phyloP scores from a whole-genome alignment of 2,113 vertebrate species.

The Strix uralensis region DNA sequence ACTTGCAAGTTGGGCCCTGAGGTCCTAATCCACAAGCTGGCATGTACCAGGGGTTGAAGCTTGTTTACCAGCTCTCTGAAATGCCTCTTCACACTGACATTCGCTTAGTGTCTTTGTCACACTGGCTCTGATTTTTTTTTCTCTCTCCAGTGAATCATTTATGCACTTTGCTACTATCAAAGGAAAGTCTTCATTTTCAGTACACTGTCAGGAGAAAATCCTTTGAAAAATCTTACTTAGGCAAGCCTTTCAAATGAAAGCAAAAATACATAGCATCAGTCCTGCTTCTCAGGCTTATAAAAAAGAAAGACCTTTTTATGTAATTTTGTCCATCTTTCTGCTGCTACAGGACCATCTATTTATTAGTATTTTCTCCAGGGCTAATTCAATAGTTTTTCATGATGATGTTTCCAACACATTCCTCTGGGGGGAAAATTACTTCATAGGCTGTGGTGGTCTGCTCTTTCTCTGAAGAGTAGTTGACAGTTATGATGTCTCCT shows the following conservation, averaged over 20 bases:
- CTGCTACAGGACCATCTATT: neutral
- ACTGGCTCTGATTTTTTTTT: neutral
- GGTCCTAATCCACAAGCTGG: neutral
- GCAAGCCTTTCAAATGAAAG: neutral
- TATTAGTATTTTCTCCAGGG: neutral
- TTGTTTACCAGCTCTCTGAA: constrained; percentile 26
- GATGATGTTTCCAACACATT: neutral
- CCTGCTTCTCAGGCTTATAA: neutral
- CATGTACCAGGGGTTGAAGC: neutral
- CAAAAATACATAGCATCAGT: neutral
- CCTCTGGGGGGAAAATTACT: neutral
- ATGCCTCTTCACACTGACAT: constrained; percentile 8
- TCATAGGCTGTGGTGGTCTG: neutral
- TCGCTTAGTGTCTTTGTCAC: neutral
- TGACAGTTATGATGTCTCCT: neutral
- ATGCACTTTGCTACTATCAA: constrained; percentile 36
- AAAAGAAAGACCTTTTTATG: neutral
- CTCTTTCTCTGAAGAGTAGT: neutral
- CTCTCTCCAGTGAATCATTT: constrained; percentile 25
- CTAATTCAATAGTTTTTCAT: neutral
- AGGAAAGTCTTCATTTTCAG: constrained; percentile 28
- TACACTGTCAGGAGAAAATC: neutral
- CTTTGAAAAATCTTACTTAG: constrained; percentile 19
- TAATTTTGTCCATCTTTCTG: neutral
- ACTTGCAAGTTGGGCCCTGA: neutral